A percentile compares a stretch with the other conserved stretches of the same genome.
phyloP scores from a whole-genome alignment of 2,797 vertebrate species.

The Lophius americanus region DNA sequence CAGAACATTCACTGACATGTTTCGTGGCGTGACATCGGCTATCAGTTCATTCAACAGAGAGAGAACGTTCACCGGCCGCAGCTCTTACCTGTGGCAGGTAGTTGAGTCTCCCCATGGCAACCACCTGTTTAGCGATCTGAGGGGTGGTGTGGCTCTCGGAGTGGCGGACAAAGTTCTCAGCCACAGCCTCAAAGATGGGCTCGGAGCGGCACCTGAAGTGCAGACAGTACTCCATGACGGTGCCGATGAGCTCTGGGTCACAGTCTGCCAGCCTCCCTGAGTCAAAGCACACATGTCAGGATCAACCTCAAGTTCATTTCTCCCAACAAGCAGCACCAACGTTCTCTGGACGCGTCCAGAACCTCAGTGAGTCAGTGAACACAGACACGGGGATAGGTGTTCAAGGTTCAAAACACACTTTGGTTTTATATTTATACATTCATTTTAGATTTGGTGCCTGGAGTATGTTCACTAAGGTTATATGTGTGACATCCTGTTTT shows the following conservation, averaged over 20 bases:
- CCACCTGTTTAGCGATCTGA: slow-evolving; percentile 54
- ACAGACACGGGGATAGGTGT: too few relatives aligned
- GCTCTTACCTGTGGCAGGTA: slow-evolving; percentile 53
- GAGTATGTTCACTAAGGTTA: too few relatives aligned
- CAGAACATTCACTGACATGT: too few relatives aligned
- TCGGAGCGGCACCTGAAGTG: slow-evolving; percentile 50
- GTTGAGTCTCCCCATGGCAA: slow-evolving; percentile 58
- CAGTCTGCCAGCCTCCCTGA: slow-evolving; percentile 42
- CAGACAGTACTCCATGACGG: slow-evolving; percentile 57
- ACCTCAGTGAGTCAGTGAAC: too few relatives aligned
- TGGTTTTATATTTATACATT: too few relatives aligned
- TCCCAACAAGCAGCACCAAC: neutral
- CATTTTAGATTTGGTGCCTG: too few relatives aligned
- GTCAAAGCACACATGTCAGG: neutral
- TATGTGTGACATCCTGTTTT: too few relatives aligned
- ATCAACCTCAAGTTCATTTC: neutral
- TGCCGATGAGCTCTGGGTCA: slow-evolving; percentile 51
- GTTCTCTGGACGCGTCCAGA: too few relatives aligned
- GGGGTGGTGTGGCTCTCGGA: slow-evolving; percentile 46
- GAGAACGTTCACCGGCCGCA: neutral
- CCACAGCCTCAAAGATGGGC: slow-evolving; percentile 47
- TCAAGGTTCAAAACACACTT: neutral
- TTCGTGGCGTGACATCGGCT: too few relatives aligned
- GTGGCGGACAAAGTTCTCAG: slow-evolving; percentile 43
- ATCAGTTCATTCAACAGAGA: too few relatives aligned